Base-by-base conservation (phyloP, 2,888 invertebrate species). In the Diarsia mendica region DNA sequence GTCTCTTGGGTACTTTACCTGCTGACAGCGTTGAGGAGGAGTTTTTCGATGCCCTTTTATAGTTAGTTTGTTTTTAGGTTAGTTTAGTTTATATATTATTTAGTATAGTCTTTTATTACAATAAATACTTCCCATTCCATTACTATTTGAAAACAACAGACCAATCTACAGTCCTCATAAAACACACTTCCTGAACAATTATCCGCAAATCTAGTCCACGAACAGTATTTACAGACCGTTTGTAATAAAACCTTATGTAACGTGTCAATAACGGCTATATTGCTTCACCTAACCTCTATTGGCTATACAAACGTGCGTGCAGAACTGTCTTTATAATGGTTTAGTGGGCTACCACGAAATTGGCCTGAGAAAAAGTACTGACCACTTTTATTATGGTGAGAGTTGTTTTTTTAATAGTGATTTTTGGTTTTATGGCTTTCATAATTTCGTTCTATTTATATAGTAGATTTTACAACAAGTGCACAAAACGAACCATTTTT, bases 101-200 rank as follows among this genome's bases (percentile, higher is more conserved):
- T n/a, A n/a, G n/a, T n/a, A n/a, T n/a, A n/a, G n/a, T n/a, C n/a
- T n/a, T n/a, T n/a, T n/a, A n/a, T n/a, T n/a, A n/a, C n/a, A n/a
- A n/a, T n/a, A n/a, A n/a, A n/a, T n/a, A n/a, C n/a, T n/a, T n/a
- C n/a, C n/a, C n/a, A 39, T 66, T 33, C 8, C 5, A n/a, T 28
- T 55, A 61, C 33, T 48, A 67, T 68, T 64, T 63, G 4, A 53
- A 18, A 53, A 53, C 18, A 51, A 18, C 13, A 58, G 0, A 23
- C 46, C 44, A 67, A 67, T 51, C 46, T 28, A n/a, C 53, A 74
- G 9, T 61, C 33, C 60, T 23, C 53, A 60, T 55, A 60, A 72
- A 11, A n/a, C 66, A 48, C 6, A 80, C 60, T 79, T 68, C 53
- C 79, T 67, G 49, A 55, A 55, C 61, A 80, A 74, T 79, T 58